These are phyloP conservation scores for Nemapogon koenigi DNA, from an alignment of 2,888 invertebrate genomes.

Conservation along the genomic window DNA sequence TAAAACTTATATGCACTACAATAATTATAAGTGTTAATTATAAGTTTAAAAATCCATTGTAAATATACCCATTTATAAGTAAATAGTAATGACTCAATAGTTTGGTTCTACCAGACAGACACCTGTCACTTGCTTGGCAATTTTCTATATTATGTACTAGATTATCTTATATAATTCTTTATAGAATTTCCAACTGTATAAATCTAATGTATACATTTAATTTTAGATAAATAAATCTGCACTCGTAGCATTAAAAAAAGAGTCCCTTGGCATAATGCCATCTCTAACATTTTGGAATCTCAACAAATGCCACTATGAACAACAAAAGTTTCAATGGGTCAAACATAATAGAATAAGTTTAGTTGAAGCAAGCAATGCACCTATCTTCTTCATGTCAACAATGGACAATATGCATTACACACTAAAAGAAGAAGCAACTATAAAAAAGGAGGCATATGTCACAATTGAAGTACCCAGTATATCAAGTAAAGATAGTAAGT, in stretches of 20 bases:
- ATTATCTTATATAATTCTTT: too few relatives aligned
- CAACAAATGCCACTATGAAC: slow-evolving; percentile 29
- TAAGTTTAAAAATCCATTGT: not conserved
- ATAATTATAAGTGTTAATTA: slow-evolving; percentile 7
- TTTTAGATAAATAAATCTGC: too few relatives aligned
- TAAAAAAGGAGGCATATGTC: slow-evolving; percentile 28
- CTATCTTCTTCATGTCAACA: slow-evolving; percentile 20
- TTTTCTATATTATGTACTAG: not conserved
- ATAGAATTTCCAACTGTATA: too few relatives aligned
- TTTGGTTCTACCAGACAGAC: too few relatives aligned
- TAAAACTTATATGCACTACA: not conserved
- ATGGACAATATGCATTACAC: not conserved
- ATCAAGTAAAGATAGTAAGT: too few relatives aligned
- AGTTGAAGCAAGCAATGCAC: slow-evolving; percentile 21
- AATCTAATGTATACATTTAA: too few relatives aligned
- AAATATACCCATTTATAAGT: not conserved
- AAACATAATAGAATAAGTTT: slow-evolving; percentile 25
- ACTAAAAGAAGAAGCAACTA: slow-evolving; percentile 17
- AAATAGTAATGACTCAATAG: too few relatives aligned
- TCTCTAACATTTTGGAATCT: slow-evolving; percentile 29
- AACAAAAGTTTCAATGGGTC: slow-evolving; percentile 34
- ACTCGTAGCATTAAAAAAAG: slow-evolving; percentile 28
- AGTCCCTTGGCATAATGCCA: slow-evolving; percentile 27
- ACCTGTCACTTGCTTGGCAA: too few relatives aligned
- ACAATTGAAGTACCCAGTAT: too few relatives aligned